Percentiles rank a stretch among this genome's conserved stretches.
Evolutionary conservation across 2,888 invertebrate genomes (phyloP).

Genomic region (Lycaena phlaeas): DNA sequence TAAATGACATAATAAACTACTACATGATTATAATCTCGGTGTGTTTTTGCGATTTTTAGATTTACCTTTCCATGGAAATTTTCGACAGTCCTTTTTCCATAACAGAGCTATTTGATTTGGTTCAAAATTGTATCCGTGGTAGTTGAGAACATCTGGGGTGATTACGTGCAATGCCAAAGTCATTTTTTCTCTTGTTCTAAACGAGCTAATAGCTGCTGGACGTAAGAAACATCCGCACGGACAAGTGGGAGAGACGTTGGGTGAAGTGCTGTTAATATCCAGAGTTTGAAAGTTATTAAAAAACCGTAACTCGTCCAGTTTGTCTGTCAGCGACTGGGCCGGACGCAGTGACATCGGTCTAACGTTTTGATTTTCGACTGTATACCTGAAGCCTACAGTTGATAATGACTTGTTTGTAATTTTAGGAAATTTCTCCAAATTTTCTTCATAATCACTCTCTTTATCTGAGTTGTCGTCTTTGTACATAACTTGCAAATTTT

Average conservation of each 20-base stretch:
- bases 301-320: slow-evolving; percentile 50
- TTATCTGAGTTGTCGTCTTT: slow-evolving; percentile 58
- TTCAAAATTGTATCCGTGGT: slow-evolving; percentile 71
- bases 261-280: slow-evolving; percentile 42
- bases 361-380: slow-evolving; percentile 42
- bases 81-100: slow-evolving; percentile 81
- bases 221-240: slow-evolving; percentile 58
- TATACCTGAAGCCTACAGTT: slow-evolving; percentile 52
- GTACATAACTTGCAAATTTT: slow-evolving; percentile 30
- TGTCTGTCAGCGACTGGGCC: slow-evolving; percentile 59
- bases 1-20: not conserved
- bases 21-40: slow-evolving; percentile 16
- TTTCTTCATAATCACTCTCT: slow-evolving; percentile 56
- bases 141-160: slow-evolving; percentile 63
- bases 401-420: slow-evolving; percentile 59
- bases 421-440: slow-evolving; percentile 43
- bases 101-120: slow-evolving; percentile 74
- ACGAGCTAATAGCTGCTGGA: slow-evolving; percentile 43
- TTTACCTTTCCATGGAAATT: slow-evolving; percentile 75
- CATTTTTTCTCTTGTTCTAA: slow-evolving; percentile 54
- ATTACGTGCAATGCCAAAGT: slow-evolving; percentile 61
- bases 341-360: slow-evolving; percentile 52
- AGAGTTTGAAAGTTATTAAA: slow-evolving; percentile 51
- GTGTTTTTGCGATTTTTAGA: slow-evolving; percentile 31
- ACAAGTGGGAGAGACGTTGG: slow-evolving; percentile 43